Evolutionary conservation across 1,140 invertebrate species (phyloP).

Genomic region (Scaptomyza graminum): DNA sequence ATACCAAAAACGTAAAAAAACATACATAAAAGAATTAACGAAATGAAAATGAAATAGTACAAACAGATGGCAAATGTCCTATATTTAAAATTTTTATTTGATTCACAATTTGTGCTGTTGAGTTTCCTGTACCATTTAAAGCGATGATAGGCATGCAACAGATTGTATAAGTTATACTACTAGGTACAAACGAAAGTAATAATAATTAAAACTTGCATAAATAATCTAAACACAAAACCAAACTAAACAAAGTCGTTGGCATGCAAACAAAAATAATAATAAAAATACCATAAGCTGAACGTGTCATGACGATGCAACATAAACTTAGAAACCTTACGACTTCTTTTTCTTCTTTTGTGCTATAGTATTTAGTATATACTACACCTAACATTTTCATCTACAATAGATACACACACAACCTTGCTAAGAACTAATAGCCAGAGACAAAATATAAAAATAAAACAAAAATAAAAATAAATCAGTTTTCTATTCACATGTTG

Average conservation of each 20-base stretch:
- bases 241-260: constrained; percentile 45
- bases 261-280: constrained; percentile 46
- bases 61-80: constrained; percentile 57
- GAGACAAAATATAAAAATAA: background rate
- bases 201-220: constrained; percentile 25
- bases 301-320: constrained; percentile 26
- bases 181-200: constrained; percentile 18
- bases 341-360: constrained; percentile 12
- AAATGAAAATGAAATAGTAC: constrained; percentile 8
- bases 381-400: constrained; percentile 14
- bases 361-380: background rate
- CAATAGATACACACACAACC: constrained; percentile 14
- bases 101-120: constrained; percentile 40
- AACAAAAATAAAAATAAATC: constrained; percentile 7
- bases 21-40: background rate
- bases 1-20: background rate
- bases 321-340: constrained; percentile 29
- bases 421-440: background rate
- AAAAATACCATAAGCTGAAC: constrained; percentile 29
- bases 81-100: constrained; percentile 63
- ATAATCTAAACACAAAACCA: constrained; percentile 29
- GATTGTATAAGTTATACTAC: constrained; percentile 21
- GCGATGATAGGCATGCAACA: constrained; percentile 56
- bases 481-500: constrained; percentile 29
- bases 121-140: constrained; percentile 42